phyloP scores from a whole-genome alignment of 2,888 invertebrate species.

The Cantharis lateralis region DNA sequence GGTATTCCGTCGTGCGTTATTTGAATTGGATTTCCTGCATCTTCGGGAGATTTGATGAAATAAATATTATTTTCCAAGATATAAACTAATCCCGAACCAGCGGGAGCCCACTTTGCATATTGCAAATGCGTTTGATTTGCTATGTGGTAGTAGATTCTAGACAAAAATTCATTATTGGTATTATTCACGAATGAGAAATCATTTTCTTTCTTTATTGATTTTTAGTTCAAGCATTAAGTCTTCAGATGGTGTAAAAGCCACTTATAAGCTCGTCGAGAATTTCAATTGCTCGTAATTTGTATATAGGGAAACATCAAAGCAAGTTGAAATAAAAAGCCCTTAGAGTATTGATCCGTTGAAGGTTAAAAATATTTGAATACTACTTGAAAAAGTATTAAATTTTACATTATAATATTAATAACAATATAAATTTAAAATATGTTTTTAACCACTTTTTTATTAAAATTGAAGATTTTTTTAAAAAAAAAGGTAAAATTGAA shows the following conservation, averaged over 20 bases:
- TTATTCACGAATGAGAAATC: not conserved
- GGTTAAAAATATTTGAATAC: not conserved
- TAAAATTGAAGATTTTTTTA: no score
- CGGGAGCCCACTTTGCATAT: slow-evolving; percentile 65
- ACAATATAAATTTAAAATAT: not conserved
- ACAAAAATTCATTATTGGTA: slow-evolving; percentile 7
- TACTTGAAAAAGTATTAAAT: not conserved
- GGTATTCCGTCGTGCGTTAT: slow-evolving; percentile 65
- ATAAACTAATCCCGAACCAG: slow-evolving; percentile 62
- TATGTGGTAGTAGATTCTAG: slow-evolving; percentile 57
- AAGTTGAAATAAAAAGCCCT: not conserved
- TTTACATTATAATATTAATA: not conserved
- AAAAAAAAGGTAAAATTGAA: not conserved
- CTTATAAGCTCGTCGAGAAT: not conserved
- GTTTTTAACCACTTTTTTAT: not conserved
- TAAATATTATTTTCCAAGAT: slow-evolving; percentile 74
- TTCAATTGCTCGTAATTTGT: not conserved
- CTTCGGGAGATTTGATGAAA: slow-evolving; percentile 55
- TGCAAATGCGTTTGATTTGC: slow-evolving; percentile 63
- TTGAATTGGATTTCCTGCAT: slow-evolving; percentile 44
- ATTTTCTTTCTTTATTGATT: not conserved
- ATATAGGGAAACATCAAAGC: not conserved
- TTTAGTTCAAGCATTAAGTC: not conserved
- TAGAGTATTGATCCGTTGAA: not conserved
- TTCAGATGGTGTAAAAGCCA: not conserved